Percentiles rank a stretch among this genome's conserved stretches.
phyloP scores from a whole-genome alignment of 2,888 invertebrate genomes.

The Hetaerina titia region DNA sequence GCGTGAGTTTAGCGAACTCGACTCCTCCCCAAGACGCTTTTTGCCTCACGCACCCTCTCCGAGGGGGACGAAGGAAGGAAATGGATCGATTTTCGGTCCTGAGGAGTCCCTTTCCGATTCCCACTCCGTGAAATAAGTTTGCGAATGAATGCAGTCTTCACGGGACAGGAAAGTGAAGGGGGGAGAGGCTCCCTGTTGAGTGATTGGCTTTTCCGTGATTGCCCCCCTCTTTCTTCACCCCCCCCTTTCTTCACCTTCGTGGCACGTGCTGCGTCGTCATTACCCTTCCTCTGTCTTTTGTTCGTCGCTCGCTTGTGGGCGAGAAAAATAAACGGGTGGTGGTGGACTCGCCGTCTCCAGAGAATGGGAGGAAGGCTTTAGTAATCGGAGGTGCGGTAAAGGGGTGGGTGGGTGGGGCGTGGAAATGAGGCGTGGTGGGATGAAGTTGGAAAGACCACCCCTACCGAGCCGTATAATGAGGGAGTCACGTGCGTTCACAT shows the following conservation, averaged over 20 bases:
- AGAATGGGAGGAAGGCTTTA: background rate
- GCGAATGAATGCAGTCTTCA: constrained; percentile 12
- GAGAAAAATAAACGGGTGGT: background rate
- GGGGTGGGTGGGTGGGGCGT: background rate
- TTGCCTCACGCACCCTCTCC: background rate
- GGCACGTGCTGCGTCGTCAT: background rate
- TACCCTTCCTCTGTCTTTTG: no score
- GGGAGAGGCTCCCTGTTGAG: background rate
- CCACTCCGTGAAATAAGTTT: constrained; percentile 17
- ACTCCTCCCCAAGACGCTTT: constrained; percentile 15
- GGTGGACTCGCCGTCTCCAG: background rate
- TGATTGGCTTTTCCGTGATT: constrained; percentile 17
- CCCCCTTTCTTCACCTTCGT: background rate
- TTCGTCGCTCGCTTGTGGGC: background rate
- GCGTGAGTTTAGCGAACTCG: constrained; percentile 8
- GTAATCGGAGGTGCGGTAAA: background rate
- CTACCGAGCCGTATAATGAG: background rate
- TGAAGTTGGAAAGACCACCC: background rate
- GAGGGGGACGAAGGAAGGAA: background rate
- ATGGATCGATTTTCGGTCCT: constrained; percentile 9
- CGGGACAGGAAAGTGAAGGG: background rate
- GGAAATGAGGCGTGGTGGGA: background rate
- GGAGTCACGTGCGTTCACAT: constrained; percentile 9
- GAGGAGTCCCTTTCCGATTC: background rate
- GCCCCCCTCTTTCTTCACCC: background rate